phyloP scores from a whole-genome alignment of 2,797 vertebrate species.

The Enteromius argenteus region DNA sequence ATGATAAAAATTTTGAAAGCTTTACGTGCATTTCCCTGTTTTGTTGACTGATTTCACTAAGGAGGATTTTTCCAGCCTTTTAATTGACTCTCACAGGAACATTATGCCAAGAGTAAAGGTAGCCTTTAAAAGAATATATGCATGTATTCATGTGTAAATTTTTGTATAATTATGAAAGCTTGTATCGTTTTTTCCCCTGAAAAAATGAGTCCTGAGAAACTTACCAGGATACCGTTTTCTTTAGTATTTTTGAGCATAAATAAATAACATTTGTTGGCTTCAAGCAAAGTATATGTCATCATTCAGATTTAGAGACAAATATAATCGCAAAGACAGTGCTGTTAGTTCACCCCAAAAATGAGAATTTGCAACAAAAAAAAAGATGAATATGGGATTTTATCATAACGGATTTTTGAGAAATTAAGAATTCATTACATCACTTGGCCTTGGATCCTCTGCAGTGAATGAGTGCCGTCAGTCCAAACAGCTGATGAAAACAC shows the following conservation, averaged over 20 bases:
- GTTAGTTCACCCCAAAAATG: not conserved
- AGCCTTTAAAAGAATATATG: not conserved
- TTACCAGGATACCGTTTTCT: not conserved
- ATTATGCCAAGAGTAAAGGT: not conserved
- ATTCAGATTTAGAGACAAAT: not conserved
- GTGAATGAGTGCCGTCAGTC: not conserved
- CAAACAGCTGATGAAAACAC: not conserved
- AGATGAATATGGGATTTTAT: too few relatives aligned
- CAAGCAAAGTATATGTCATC: not conserved
- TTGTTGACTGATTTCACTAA: not conserved
- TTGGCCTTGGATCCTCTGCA: not conserved
- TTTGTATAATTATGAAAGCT: not conserved
- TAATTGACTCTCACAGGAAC: not conserved
- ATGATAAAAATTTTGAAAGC: not conserved
- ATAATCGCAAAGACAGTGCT: not conserved
- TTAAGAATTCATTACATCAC: not conserved
- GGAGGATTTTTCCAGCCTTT: not conserved
- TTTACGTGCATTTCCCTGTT: constrained; percentile 2
- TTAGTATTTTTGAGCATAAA: constrained; percentile 21
- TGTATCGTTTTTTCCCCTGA: not conserved
- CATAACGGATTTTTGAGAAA: not conserved
- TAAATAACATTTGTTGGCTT: constrained; percentile 23
- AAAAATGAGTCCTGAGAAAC: constrained; percentile 2
- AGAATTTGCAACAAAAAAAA: not conserved
- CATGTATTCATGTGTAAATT: constrained; percentile 15